A percentile compares a stretch with the other conserved stretches of the same genome.
phyloP scores from a whole-genome alignment of 2,888 invertebrate genomes.

The Galeruca laticollis region DNA sequence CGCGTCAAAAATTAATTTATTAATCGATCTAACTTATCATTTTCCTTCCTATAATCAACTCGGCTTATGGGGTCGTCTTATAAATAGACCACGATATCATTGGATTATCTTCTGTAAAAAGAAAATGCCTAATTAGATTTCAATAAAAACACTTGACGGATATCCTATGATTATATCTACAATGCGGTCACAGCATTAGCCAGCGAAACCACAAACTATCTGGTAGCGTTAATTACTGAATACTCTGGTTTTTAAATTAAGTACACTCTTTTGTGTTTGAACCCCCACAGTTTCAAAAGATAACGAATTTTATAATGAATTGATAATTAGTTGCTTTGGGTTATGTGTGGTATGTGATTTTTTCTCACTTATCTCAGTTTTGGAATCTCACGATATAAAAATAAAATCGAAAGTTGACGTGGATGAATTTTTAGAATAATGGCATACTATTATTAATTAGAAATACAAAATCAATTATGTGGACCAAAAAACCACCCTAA shows the following conservation, averaged over 20 bases:
- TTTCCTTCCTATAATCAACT: constrained; percentile 29
- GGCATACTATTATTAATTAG: no score
- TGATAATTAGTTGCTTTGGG: constrained; percentile 10
- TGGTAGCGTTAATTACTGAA: constrained; percentile 28
- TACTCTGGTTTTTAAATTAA: constrained; percentile 10
- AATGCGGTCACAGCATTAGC: constrained; percentile 29
- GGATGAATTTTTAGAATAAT: no score
- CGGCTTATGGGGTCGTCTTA: constrained; percentile 22
- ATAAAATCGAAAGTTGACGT: no score
- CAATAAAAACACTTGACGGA: constrained; percentile 31
- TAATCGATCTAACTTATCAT: constrained; percentile 26
- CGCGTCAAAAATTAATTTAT: constrained; percentile 8
- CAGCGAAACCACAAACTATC: constrained; percentile 39
- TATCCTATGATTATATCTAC: constrained; percentile 41
- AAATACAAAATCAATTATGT: no score
- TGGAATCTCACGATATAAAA: not conserved
- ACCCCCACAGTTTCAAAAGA: constrained; percentile 11
- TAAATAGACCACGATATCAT: constrained; percentile 31
- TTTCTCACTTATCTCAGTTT: not conserved
- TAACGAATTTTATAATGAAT: constrained; percentile 6
- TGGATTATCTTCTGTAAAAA: constrained; percentile 28
- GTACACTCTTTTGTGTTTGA: constrained; percentile 9
- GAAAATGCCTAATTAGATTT: constrained; percentile 34
- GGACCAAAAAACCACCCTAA: no score
- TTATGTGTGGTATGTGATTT: not conserved